phyloP scores from a whole-genome alignment of 2,113 vertebrate species.

The Brevimyrus niger region DNA sequence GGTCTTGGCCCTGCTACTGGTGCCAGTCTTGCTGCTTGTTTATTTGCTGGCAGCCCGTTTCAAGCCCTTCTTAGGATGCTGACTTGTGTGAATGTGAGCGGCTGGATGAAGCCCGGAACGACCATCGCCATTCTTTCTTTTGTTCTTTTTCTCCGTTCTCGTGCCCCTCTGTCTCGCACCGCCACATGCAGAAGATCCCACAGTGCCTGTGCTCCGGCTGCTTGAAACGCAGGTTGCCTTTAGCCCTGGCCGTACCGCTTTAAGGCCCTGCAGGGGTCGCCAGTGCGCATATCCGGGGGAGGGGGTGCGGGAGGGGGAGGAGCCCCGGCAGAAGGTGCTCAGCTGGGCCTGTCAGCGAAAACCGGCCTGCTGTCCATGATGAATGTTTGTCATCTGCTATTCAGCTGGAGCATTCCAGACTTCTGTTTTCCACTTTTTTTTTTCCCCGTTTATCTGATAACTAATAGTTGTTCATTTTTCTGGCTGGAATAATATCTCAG shows the following conservation, averaged over 20 bases:
- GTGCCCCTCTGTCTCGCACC: constrained; percentile 62
- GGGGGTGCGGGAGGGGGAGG: neutral
- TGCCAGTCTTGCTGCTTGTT: neutral
- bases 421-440: neutral
- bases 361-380: constrained; percentile 16
- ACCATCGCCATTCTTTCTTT: neutral
- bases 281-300: neutral
- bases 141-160: constrained; percentile 37
- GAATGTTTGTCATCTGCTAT: neutral
- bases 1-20: neutral
- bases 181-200: constrained; percentile 66
- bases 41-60: neutral
- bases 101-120: neutral
- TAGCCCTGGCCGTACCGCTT: neutral
- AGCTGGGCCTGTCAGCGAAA: neutral
- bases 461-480: neutral
- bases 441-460: neutral
- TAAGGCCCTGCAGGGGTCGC: neutral
- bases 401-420: neutral
- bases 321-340: constrained; percentile 56
- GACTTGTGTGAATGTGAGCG: neutral
- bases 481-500: neutral
- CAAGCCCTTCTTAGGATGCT: neutral
- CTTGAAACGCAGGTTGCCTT: constrained; percentile 55
- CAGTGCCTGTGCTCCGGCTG: constrained; percentile 69